Evolutionary conservation across 2,113 vertebrate genomes (phyloP).

Genomic region (Henicopernis longicauda): DNA sequence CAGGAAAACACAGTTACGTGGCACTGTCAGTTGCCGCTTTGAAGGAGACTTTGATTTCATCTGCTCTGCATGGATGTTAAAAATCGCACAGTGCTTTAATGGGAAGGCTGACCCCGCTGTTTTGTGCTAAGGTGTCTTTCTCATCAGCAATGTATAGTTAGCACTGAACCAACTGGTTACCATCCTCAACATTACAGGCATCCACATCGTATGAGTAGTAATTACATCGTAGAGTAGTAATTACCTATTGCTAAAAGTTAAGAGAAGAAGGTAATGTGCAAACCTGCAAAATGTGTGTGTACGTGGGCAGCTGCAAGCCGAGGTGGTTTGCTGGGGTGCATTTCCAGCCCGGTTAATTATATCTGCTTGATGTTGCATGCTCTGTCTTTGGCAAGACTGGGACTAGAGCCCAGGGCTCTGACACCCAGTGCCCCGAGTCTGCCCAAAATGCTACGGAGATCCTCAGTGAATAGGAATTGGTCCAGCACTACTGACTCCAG

Average conservation of each 20-base stretch:
- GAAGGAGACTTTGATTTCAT: constrained; percentile 26
- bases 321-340: neutral
- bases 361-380: neutral
- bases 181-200: neutral
- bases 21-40: neutral
- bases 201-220: neutral
- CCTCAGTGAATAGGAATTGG: neutral
- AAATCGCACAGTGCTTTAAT: neutral
- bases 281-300: neutral
- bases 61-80: constrained; percentile 9
- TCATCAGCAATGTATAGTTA: neutral
- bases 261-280: neutral
- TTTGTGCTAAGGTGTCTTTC: neutral
- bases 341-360: neutral
- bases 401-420: neutral
- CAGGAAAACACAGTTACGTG: constrained; percentile 5
- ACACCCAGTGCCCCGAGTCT: neutral
- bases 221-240: neutral
- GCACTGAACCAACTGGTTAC: neutral
- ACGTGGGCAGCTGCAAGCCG: neutral
- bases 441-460: neutral
- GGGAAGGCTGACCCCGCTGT: neutral
- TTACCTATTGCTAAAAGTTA: neutral
- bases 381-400: neutral
- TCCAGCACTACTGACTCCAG: neutral